Base-by-base conservation (phyloP, 2,797 vertebrate genomes). In the Periparus ater region DNA sequence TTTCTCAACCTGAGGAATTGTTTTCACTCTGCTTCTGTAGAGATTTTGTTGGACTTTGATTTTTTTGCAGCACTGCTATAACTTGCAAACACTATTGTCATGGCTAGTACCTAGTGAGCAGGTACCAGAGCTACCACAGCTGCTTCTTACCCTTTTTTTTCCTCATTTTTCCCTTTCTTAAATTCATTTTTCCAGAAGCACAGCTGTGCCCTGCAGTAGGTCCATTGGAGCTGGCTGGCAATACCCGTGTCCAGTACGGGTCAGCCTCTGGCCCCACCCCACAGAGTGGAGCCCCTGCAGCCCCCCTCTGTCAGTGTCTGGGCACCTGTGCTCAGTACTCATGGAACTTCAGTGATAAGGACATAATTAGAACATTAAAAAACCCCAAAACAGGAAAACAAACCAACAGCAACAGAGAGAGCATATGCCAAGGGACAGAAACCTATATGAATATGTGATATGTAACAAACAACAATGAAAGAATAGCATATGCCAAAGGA, bases 321-420 rank as follows among this genome's bases (percentile, higher is more conserved):
- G 30, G 20, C 22, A 51, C 21, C 29, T 54, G 34, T 20, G 20
- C n/a, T 54, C 32, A 13, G 0, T 25, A 36, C 19, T 84, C 12
- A 47, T 1, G 9, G 79, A 45, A 55, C 66, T 38, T 60, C 66
- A 57, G 45, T 10, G 14, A n/a, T 67, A 81, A 72, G 6, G 42
- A 30, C 22, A 16, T 32, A 36, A 61, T 18, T 17, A 65, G 15
- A 32, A 26, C 7, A 47, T 22, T 5, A 26, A n/a, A 29, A 8
- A 3, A 1, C 4, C 1, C 13, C 2, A 17, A 36, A 18, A 6
- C 7, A 34, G n/a, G 44, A 26, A 9, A 13, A 27, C 4, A 44
- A 76, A 32, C 7, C 9, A 29, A 27, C 9, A 27, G 2, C 13
- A 23, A 7, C 23, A 44, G 8, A 77, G 23, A 63, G 9, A 50